Base-by-base conservation (phyloP, 2,888 invertebrate species). In the Auanema sp. region DNA sequence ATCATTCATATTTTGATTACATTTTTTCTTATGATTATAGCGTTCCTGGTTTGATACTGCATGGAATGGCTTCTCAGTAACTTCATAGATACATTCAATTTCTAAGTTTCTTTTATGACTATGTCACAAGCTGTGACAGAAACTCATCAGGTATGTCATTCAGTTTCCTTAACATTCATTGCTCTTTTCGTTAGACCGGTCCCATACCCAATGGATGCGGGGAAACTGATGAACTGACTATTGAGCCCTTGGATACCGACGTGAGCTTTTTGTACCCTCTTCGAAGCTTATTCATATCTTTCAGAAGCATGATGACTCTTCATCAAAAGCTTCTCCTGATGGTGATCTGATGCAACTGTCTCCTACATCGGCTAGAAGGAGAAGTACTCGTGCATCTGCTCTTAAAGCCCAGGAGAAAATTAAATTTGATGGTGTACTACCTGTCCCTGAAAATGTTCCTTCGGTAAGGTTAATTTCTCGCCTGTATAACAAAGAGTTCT, bases 401-500 rank as follows among this genome's bases (percentile, higher is more conserved):
- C 65, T 81, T 56, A 79, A 83, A 62, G 81, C 81, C 1, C 76
- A 78, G 52, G 79, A 81, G 63, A 82, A 79, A 65, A 72, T 82
- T 25, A 78, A 79, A 61, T 47, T 47, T n/a, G 12, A 44, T 33
- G 21, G 41, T 40, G 18, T 47, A 5, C 18, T 21, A 47, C 16
- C 18, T 47, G 47, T 47, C 3, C 21, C 47, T 21, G 47, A 47
- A 18, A 47, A 47, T 47, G 21, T 47, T 47, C 47, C 21, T 47
- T 21, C 21, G 16, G 16, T 47, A 47, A 47, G 8, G n/a, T n/a
- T n/a, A n/a, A n/a, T n/a, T n/a, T n/a, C n/a, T n/a, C n/a, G n/a
- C n/a, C n/a, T n/a, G n/a, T n/a, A n/a, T n/a, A n/a, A n/a, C n/a
- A n/a, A n/a, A n/a, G n/a, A n/a, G n/a, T n/a, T n/a, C n/a, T n/a